phyloP scores from a whole-genome alignment of 1,140 invertebrate genomes.

The Cepaea nemoralis region DNA sequence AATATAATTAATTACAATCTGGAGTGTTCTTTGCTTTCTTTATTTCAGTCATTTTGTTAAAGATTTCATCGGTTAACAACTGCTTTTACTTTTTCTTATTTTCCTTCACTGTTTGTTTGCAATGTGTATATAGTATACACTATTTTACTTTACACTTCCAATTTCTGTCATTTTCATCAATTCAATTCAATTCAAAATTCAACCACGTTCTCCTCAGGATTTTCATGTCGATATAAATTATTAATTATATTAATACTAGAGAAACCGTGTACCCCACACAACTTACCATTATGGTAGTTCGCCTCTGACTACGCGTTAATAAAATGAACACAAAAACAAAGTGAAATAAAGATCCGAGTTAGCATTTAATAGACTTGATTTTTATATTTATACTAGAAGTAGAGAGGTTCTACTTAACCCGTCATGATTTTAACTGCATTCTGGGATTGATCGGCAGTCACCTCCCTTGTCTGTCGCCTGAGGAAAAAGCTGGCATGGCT shows the following conservation, averaged over 20 bases:
- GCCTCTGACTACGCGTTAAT: not conserved
- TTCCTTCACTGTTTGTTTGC: too few relatives aligned
- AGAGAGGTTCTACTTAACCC: too few relatives aligned
- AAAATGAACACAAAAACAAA: not conserved
- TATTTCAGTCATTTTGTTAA: too few relatives aligned
- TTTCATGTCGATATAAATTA: too few relatives aligned
- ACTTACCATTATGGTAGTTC: not conserved
- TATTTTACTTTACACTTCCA: not conserved
- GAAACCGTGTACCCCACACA: not conserved
- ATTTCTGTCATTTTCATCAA: not conserved
- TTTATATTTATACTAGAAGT: not conserved
- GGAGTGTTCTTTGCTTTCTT: too few relatives aligned
- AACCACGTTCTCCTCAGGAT: too few relatives aligned
- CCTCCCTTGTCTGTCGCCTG: not conserved
- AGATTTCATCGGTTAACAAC: too few relatives aligned
- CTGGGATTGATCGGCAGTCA: not conserved
- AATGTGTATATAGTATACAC: not conserved
- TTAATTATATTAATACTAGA: too few relatives aligned
- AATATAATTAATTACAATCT: too few relatives aligned
- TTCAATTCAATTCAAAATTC: not conserved
- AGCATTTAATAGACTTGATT: too few relatives aligned
- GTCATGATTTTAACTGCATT: conserved; percentile 4
- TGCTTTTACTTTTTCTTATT: too few relatives aligned
- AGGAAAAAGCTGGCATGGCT: not conserved
- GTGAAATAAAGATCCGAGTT: not conserved